Evolutionary conservation across 1,140 invertebrate genomes (phyloP).

Genomic region (Hylaeus anthracinus): DNA sequence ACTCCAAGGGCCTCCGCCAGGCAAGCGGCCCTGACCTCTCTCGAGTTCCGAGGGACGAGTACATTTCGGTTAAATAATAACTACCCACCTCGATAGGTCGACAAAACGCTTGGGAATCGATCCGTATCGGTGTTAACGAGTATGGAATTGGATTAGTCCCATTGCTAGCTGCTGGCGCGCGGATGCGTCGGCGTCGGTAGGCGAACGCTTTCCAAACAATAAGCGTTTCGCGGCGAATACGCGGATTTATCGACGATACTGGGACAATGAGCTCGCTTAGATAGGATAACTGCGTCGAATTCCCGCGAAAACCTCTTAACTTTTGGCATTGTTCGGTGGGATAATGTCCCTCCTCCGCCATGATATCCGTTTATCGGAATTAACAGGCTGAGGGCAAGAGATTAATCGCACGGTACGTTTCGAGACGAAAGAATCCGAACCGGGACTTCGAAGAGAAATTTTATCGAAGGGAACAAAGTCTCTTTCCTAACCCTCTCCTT

Average conservation of each 20-base stretch:
- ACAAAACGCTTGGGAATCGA: too few species aligned
- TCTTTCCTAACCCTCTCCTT: too few species aligned
- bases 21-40: too few species aligned
- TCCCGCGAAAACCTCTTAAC: conserved; percentile 60
- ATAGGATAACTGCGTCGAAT: conserved; percentile 51
- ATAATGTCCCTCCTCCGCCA: conserved; percentile 45
- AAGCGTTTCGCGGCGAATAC: conserved; percentile 53
- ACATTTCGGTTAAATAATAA: too few species aligned
- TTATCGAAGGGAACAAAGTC: too few species aligned
- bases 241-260: conserved; percentile 63
- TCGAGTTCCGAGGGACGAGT: too few species aligned
- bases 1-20: too few species aligned
- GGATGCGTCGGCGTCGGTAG: conserved; percentile 9
- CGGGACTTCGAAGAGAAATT: too few species aligned
- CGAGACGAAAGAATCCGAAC: neutral
- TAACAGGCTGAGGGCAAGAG: conserved; percentile 12
- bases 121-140: too few species aligned
- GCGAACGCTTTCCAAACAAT: conserved; percentile 48
- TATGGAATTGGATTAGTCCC: too few species aligned
- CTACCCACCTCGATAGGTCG: too few species aligned
- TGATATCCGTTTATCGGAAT: conserved; percentile 52
- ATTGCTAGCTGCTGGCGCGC: neutral
- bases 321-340: conserved; percentile 57
- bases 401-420: neutral
- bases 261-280: conserved; percentile 52